Percentiles rank a stretch among this genome's conserved stretches.
phyloP scores from a whole-genome alignment of 2,888 invertebrate genomes.

The Hipparchia semele region DNA sequence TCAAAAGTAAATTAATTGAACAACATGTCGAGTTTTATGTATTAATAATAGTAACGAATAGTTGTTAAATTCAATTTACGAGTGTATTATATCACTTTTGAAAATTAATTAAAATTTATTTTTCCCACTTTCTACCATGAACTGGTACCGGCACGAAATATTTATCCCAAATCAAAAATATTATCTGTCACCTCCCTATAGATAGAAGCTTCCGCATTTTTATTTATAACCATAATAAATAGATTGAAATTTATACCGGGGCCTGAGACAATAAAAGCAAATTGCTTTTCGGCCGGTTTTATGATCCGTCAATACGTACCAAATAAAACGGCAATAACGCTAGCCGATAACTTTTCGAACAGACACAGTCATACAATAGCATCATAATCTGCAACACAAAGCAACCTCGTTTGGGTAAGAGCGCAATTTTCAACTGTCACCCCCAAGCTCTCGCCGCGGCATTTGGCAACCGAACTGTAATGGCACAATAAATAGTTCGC shows the following conservation, averaged over 20 bases:
- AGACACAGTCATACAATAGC: conserved; percentile 42
- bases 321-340: conserved; percentile 64
- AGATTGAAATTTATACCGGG: conserved; percentile 73
- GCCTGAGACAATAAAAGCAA: conserved; percentile 67
- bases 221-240: conserved; percentile 68
- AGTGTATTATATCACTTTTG: background rate
- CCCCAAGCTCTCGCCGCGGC: conserved; percentile 61
- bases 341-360: conserved; percentile 50
- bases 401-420: conserved; percentile 52
- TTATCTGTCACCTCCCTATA: conserved; percentile 14
- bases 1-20: conserved; percentile 9
- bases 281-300: conserved; percentile 66
- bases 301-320: conserved; percentile 67
- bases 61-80: conserved; percentile 17
- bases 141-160: background rate
- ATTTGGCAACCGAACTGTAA: conserved; percentile 75
- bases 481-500: conserved; percentile 80
- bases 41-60: background rate
- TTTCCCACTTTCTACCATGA: background rate
- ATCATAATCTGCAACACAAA: conserved; percentile 57
- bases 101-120: background rate
- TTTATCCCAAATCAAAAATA: conserved; percentile 6
- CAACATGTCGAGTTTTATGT: conserved; percentile 17
- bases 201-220: conserved; percentile 43
- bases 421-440: conserved; percentile 75